Evolutionary conservation across 2,113 vertebrate genomes (phyloP).

Genomic region (Puntigrus tetrazona): DNA sequence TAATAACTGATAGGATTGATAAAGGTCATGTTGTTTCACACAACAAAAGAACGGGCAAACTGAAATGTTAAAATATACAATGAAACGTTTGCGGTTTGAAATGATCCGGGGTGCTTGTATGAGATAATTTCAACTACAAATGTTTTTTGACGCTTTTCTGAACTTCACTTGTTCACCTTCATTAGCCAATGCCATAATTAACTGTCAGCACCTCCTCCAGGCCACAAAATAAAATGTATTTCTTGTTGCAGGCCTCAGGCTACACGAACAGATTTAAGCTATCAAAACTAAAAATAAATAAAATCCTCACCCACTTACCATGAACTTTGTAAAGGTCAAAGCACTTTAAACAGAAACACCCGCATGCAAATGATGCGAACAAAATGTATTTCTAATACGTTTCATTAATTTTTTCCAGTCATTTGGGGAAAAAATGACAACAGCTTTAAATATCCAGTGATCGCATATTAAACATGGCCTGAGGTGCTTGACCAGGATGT

Average conservation of each 20-base stretch:
- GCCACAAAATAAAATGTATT: not conserved
- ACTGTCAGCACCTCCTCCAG: not conserved
- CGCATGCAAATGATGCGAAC: not conserved
- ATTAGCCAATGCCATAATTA: not conserved
- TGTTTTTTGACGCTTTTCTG: not conserved
- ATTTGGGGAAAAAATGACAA: not conserved
- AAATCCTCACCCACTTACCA: not conserved
- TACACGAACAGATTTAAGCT: not conserved
- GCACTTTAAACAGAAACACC: slow-evolving; percentile 3
- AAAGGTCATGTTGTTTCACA: slow-evolving; percentile 24
- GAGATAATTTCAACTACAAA: not conserved
- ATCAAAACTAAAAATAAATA: not conserved
- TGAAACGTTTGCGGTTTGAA: not conserved
- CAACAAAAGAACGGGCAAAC: not conserved
- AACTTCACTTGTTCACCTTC: slow-evolving; percentile 4
- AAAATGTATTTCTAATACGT: not conserved
- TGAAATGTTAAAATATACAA: not conserved
- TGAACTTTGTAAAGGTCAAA: slow-evolving; percentile 1
- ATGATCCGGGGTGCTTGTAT: not conserved
- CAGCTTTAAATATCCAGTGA: not conserved
- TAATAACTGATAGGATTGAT: slow-evolving; percentile 5
- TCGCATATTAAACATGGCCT: not conserved
- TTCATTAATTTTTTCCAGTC: not conserved
- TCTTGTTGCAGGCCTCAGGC: not conserved
- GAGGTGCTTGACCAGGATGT: not conserved